phyloP scores from a whole-genome alignment of 2,888 invertebrate genomes.

The Myathropa florea region DNA sequence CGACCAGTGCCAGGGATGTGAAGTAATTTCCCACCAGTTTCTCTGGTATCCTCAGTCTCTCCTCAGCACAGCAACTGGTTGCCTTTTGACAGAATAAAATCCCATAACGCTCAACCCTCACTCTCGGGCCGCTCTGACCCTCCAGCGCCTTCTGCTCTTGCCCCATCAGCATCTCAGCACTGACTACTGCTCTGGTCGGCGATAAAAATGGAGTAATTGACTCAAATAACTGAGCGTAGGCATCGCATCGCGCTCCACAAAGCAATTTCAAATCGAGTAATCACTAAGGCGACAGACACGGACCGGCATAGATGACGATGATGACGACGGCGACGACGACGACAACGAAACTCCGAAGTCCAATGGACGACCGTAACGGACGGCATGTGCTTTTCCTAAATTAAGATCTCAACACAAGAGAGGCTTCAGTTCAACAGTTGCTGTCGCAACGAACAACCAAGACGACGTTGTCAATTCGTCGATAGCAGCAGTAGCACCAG shows the following conservation, averaged over 20 bases:
- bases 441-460: neutral
- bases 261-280: constrained; percentile 67
- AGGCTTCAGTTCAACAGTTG: neutral
- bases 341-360: neutral
- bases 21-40: neutral
- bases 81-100: constrained; percentile 8
- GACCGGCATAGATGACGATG: constrained; percentile 25
- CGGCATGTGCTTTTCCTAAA: constrained; percentile 67
- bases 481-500: no score
- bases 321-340: neutral
- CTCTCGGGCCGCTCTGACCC: neutral
- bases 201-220: constrained; percentile 69
- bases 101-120: constrained; percentile 44
- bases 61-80: no score
- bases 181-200: neutral
- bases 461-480: constrained; percentile 40
- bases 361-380: constrained; percentile 20
- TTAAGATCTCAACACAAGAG: constrained; percentile 63
- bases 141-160: neutral
- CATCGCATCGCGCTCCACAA: constrained; percentile 53
- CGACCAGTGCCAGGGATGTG: neutral
- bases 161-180: neutral
- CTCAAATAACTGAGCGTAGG: constrained; percentile 68
- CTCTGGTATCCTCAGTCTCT: no score
- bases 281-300: constrained; percentile 48